Evolutionary conservation across 2,797 vertebrate species (phyloP), one percentile per base, ranked within the genome.

Genomic region (Rhinichthys osculus): DNA sequence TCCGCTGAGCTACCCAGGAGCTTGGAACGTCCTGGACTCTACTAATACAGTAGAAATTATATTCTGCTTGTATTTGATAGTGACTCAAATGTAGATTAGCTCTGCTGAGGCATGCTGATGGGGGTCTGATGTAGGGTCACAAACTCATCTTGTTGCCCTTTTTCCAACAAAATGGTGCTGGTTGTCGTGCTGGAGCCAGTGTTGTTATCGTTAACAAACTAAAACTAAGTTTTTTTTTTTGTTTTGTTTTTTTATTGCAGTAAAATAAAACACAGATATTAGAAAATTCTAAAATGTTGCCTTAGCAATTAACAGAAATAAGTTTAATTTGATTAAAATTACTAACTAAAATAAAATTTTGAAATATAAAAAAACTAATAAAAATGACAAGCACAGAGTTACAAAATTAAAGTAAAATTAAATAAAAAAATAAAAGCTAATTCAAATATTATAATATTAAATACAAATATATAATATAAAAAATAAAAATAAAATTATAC

Each of bases 61-160:
- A 79, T 85, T 71, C 19, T 79, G 21, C 52, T 59, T 59, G 19
- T 59, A 70, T 52, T 72, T 83, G 67, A 78, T 59, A 59, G 44
- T 72, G 67, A 79, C 70, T 27, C 30, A 52, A 3, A 44, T 71
- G 50, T 50, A 74, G 42, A 83, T 74, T 73, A 79, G 44, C 38
- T 79, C 33, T 33, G 21, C 21, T 72, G n/a, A 73, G 81, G 17
- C 3, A 27, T 27, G 27, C 27, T 27, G 27, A 19, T 23, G 42
- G 35, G 69, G 67, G 38, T 80, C 62, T 69, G 33, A 2, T 71
- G 40, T 35, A 16, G 38, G 21, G 59, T 85, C 7, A 27, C n/a
- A 74, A 27, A 50, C 71, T 33, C 38, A 72, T 27, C 42, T 13
- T 73, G 17, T 52, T 74, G 30, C 14, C 14, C 71, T 47, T 47